phyloP scores from a whole-genome alignment of 2,113 vertebrate genomes.

The Pygathrix nemaeus region DNA sequence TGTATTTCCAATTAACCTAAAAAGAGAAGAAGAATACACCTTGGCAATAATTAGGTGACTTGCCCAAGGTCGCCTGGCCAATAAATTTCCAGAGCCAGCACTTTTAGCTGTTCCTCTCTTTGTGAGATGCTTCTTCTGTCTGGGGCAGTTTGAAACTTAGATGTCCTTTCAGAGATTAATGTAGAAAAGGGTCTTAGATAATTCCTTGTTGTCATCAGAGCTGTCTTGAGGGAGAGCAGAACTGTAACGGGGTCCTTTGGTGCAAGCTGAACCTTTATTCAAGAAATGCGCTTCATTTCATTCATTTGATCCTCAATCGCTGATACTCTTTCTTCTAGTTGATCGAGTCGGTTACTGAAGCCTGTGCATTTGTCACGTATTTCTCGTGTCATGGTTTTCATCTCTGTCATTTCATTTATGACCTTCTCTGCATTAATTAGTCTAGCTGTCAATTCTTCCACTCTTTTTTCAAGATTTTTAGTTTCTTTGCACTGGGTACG shows the following conservation, averaged over 20 bases:
- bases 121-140: not conserved
- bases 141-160: not conserved
- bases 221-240: not conserved
- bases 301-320: no score
- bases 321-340: no score
- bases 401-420: no score
- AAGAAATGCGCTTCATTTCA: not conserved
- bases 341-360: no score
- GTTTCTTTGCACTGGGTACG: no score
- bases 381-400: no score
- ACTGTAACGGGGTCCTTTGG: rapidly evolving
- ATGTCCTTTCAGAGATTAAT: not conserved
- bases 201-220: not conserved
- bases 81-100: not conserved
- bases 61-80: not conserved
- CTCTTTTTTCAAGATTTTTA: no score
- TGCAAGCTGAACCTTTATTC: not conserved
- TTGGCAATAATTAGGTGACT: not conserved
- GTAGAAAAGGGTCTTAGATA: not conserved
- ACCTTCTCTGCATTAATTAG: no score
- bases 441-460: no score
- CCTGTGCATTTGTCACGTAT: no score
- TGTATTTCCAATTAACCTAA: not conserved
- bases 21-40: not conserved
- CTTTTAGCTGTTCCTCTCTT: not conserved